Evolutionary conservation across 2,888 invertebrate genomes (phyloP).

Genomic region (Pollenia amentaria): DNA sequence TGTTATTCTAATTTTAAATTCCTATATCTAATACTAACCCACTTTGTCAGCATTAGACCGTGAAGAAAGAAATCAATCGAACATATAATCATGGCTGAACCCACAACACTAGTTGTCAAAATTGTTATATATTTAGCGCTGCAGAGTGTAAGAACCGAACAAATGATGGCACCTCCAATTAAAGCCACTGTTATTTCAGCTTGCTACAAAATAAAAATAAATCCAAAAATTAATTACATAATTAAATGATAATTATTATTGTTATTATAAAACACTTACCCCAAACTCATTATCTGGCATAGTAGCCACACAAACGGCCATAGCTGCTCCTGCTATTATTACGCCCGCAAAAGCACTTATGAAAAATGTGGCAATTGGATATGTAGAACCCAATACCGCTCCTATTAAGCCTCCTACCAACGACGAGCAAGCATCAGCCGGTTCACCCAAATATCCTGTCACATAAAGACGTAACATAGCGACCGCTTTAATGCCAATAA

Average conservation of each 20-base stretch:
- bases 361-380: conserved; percentile 84
- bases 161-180: conserved; percentile 84
- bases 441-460: conserved; percentile 89
- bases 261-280: conserved; percentile 77
- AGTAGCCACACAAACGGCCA: conserved; percentile 84
- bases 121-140: conserved; percentile 84
- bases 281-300: conserved; percentile 85
- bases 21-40: conserved; percentile 78
- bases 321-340: conserved; percentile 83
- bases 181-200: conserved; percentile 84
- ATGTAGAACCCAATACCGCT: conserved; percentile 84
- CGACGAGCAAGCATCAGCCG: conserved; percentile 84
- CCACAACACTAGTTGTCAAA: conserved; percentile 84
- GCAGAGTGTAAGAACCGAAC: conserved; percentile 84
- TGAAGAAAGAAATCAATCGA: conserved; percentile 84
- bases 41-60: conserved; percentile 82
- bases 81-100: conserved; percentile 84
- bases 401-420: conserved; percentile 84
- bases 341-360: conserved; percentile 84
- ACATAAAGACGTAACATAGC: conserved; percentile 93
- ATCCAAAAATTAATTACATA: not conserved
- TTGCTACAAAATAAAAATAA: conserved; percentile 77
- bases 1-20: not conserved
- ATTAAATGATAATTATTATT: not conserved
- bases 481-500: conserved; percentile 92